A percentile compares a stretch with the other conserved stretches of the same genome.
Conservation (phyloP, 2,888 invertebrate genomes). For the Hoplodrina ambigua region DNA sequence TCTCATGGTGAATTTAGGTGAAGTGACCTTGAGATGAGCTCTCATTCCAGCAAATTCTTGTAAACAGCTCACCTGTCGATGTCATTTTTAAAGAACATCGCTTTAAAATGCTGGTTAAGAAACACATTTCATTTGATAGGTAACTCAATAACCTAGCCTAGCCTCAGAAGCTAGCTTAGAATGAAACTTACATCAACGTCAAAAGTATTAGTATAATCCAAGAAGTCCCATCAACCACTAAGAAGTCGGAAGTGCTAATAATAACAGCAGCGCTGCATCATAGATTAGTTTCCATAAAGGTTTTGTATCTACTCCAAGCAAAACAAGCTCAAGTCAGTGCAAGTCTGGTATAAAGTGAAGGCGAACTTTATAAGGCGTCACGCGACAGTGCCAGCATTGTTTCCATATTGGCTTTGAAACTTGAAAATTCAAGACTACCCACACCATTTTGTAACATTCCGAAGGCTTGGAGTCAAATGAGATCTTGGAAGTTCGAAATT, state of each 20-base stretch:
- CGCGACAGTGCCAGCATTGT: conserved; percentile 80
- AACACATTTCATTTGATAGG: neutral
- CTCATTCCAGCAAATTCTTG: too few relatives aligned
- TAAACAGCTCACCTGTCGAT: too few relatives aligned
- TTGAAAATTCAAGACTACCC: conserved; percentile 79
- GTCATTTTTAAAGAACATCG: too few relatives aligned
- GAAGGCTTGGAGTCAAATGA: conserved; percentile 64
- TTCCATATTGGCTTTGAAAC: conserved; percentile 82
- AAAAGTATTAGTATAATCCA: neutral
- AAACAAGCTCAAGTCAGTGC: conserved; percentile 70
- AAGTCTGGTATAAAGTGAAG: conserved; percentile 71
- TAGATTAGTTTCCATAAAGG: conserved; percentile 71
- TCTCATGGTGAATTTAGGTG: too few relatives aligned
- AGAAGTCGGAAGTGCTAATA: conserved; percentile 23
- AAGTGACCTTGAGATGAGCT: too few relatives aligned
- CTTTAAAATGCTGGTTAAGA: too few relatives aligned
- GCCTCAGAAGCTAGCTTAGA: too few relatives aligned
- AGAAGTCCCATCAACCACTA: conserved; percentile 5
- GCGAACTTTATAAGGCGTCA: conserved; percentile 78
- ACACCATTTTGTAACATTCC: conserved; percentile 70
- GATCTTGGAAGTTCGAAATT: conserved; percentile 69
- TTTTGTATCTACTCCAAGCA: conserved; percentile 66
- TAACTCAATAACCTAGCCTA: neutral
- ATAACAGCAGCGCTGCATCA: conserved; percentile 61
- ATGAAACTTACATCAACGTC: neutral